Base-by-base conservation (phyloP, 2,113 vertebrate species). In the Apeltes quadracus region DNA sequence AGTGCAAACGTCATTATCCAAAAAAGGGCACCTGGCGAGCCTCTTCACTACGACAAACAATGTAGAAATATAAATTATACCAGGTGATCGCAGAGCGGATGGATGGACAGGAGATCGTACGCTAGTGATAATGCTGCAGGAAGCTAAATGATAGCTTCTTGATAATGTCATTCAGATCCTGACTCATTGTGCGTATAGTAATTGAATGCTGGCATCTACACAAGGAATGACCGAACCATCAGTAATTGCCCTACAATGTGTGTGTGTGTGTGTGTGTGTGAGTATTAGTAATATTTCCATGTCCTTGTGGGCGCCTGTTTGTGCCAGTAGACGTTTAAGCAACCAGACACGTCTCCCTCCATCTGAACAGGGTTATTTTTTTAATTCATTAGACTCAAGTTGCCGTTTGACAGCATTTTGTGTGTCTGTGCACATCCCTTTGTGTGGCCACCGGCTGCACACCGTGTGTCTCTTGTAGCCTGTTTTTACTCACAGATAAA, bases 161-260 rank as follows among this genome's bases (percentile, higher is more conserved):
- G 44, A 4, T 51, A 6, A 53, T 14, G 51, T 54, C 25, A 54
- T 54, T 7, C 23, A 14, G 48, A n/a, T 11, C 44, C 18, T 22
- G 46, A n/a, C 43, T 20, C 18, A 18, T 2, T 20, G 16, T 46
- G 7, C 6, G 18, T 6, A 20, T 55, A 69, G 69, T 62, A 81
- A 83, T 56, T 76, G 51, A 82, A 78, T 82, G 69, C 57, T 25
- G 20, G 20, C 67, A 82, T 78, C 44, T 41, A 69, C 46, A 32
- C 7, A 32, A 75, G 55, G n/a, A 71, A 69, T 62, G 75, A 79
- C 78, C 78, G 74, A 85, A 75, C 50, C 67, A 27, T 61, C 55
- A 62, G 56, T 67, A 76, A 82, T 75, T 79, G 63, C 79, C 67
- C 63, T 72, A 61, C 57, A 43, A 51, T 69, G 51, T 25, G 29